phyloP scores from a whole-genome alignment of 1,140 invertebrate genomes.

The Zophobas atratus region DNA sequence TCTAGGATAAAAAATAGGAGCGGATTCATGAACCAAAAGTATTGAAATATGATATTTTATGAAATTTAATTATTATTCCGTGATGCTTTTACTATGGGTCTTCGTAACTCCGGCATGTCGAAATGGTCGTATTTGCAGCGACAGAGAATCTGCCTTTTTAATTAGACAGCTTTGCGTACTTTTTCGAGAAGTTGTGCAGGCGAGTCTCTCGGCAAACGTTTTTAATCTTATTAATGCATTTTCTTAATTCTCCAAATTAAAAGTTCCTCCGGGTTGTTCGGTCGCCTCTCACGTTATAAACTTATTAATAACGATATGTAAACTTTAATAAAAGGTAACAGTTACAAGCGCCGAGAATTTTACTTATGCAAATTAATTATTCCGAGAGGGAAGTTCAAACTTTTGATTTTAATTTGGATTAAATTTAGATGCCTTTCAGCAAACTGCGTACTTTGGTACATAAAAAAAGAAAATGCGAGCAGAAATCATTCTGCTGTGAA shows the following conservation, averaged over 20 bases:
- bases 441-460: constrained; percentile 3
- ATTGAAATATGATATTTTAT: too few species aligned
- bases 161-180: constrained; percentile 19
- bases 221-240: constrained; percentile 39
- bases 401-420: constrained; percentile 48
- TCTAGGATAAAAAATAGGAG: too few species aligned
- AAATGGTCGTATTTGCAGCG: constrained; percentile 24
- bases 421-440: constrained; percentile 43
- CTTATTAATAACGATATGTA: constrained; percentile 46
- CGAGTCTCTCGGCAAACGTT: not conserved
- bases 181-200: constrained; percentile 24
- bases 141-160: constrained; percentile 25
- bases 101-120: not conserved
- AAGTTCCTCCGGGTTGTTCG: constrained; percentile 14
- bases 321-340: constrained; percentile 47
- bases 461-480: constrained; percentile 5
- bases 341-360: constrained; percentile 25
- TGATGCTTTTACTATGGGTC: not conserved
- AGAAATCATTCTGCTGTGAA: constrained; percentile 2
- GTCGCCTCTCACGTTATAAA: constrained; percentile 30
- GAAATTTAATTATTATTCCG: too few species aligned
- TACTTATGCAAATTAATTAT: constrained; percentile 49
- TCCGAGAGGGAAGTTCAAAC: constrained; percentile 40
- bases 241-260: constrained; percentile 34
- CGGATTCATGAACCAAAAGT: too few species aligned